These are phyloP conservation scores for Mungos mungo DNA, from an alignment of 2,113 vertebrate genomes.

Conservation along the genomic window DNA sequence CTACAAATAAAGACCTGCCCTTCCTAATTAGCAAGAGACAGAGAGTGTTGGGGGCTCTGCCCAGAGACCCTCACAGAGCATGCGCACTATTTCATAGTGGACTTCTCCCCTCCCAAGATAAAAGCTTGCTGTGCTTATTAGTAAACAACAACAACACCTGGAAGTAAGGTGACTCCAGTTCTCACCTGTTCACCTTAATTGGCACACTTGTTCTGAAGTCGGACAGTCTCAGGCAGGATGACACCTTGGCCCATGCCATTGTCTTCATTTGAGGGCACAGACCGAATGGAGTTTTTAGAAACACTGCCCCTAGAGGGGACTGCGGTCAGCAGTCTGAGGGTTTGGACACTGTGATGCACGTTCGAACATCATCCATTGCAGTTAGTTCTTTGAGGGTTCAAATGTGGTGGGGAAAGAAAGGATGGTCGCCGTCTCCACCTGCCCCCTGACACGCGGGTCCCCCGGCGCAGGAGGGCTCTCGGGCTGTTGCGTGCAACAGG, in stretches of 20 bases:
- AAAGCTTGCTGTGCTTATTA: not conserved
- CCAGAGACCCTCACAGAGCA: not conserved
- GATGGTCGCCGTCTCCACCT: not conserved
- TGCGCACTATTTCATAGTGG: rapidly evolving
- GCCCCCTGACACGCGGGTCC: not conserved
- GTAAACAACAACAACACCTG: not conserved
- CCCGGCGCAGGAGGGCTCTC: rapidly evolving
- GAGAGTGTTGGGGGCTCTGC: not conserved
- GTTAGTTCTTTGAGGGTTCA: not conserved
- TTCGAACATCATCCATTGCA: not conserved
- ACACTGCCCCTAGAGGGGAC: not conserved
- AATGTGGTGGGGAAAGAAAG: not conserved
- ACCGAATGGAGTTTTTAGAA: not conserved
- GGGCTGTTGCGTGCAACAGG: rapidly evolving
- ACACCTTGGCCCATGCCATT: not conserved
- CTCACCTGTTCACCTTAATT: not conserved
- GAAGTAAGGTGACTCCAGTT: not conserved
- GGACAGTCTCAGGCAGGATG: too few species aligned
- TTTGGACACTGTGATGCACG: rapidly evolving
- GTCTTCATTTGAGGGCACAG: not conserved
- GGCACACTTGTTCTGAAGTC: not conserved
- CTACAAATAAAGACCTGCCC: not conserved
- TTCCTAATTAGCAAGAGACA: not conserved
- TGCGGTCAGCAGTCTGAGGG: not conserved
- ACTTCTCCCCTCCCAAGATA: not conserved